phyloP scores from a whole-genome alignment of 2,888 invertebrate genomes.

The Caenorhabditis macrosperma region DNA sequence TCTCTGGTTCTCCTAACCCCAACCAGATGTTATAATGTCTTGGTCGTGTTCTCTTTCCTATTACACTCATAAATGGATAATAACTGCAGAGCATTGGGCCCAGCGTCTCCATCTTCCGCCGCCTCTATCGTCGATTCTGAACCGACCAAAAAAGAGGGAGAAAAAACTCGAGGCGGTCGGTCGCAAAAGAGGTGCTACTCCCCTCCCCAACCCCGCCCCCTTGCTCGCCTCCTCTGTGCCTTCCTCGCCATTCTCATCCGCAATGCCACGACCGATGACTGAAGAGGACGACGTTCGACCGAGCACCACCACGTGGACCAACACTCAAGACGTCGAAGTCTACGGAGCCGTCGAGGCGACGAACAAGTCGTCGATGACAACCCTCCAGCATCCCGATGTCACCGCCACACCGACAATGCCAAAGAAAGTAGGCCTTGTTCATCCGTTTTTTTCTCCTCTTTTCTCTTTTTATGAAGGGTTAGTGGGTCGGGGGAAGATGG shows the following conservation, averaged over 20 bases:
- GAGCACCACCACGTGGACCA: slow-evolving; percentile 38
- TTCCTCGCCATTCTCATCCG: slow-evolving; percentile 7
- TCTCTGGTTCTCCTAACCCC: slow-evolving; percentile 11
- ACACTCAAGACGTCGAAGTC: slow-evolving; percentile 26
- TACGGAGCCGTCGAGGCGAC: slow-evolving; percentile 40
- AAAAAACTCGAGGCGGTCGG: slow-evolving; percentile 35
- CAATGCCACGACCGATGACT: slow-evolving; percentile 47
- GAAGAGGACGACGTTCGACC: slow-evolving; percentile 50
- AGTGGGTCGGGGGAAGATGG: neutral
- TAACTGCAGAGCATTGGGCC: slow-evolving; percentile 2
- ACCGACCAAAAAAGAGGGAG: slow-evolving; percentile 7
- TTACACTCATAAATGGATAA: slow-evolving; percentile 5
- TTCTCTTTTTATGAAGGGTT: neutral
- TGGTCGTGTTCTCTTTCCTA: neutral
- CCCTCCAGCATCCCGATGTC: slow-evolving; percentile 31
- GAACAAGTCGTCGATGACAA: slow-evolving; percentile 35
- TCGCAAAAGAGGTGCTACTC: slow-evolving; percentile 52
- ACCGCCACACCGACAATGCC: slow-evolving; percentile 50
- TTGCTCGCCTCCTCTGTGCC: neutral
- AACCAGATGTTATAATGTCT: slow-evolving; percentile 1
- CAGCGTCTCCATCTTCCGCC: slow-evolving; percentile 5
- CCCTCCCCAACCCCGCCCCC: slow-evolving; percentile 33
- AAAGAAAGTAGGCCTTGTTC: slow-evolving; percentile 40
- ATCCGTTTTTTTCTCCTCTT: neutral
- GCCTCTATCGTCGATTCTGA: neutral